Evolutionary conservation across 2,888 invertebrate genomes (phyloP).

Genomic region (Diabrotica balteata): DNA sequence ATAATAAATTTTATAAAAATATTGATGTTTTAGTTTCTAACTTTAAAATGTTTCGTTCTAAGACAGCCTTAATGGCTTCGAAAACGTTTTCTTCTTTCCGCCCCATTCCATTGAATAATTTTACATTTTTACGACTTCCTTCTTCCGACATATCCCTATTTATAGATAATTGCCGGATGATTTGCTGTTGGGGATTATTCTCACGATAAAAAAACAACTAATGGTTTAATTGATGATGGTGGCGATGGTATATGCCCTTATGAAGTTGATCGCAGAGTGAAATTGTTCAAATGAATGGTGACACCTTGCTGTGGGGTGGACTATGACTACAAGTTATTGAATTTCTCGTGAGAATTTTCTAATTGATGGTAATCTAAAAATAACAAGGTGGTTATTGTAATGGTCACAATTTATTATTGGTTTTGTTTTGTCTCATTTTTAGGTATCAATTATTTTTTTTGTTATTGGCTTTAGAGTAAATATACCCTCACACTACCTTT

Average conservation of each 20-base stretch:
- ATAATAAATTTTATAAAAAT: background rate
- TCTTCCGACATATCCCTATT: slow-evolving; percentile 8
- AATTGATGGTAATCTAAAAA: slow-evolving; percentile 1
- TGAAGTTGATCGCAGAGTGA: slow-evolving; percentile 18
- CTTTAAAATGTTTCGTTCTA: no score
- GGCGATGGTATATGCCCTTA: slow-evolving; percentile 26
- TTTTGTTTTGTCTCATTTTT: no score
- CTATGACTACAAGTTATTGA: slow-evolving; percentile 15
- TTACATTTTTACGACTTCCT: slow-evolving; percentile 29
- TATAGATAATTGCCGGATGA: slow-evolving; percentile 19
- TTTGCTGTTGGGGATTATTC: slow-evolving; percentile 39
- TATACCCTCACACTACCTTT: no score
- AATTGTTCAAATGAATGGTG: slow-evolving; percentile 21
- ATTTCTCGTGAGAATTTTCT: slow-evolving; percentile 25
- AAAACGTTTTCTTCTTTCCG: background rate
- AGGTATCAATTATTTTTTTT: no score
- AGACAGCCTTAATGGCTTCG: no score
- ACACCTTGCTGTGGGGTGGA: slow-evolving; percentile 22
- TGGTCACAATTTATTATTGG: no score
- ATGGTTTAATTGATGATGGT: slow-evolving; percentile 24
- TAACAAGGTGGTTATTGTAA: no score
- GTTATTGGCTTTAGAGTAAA: no score
- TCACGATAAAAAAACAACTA: slow-evolving; percentile 33
- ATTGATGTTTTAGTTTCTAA: background rate
- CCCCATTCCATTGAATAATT: slow-evolving; percentile 28